Evolutionary conservation across 2,888 invertebrate genomes (phyloP).

Genomic region (Mermis nigrescens): DNA sequence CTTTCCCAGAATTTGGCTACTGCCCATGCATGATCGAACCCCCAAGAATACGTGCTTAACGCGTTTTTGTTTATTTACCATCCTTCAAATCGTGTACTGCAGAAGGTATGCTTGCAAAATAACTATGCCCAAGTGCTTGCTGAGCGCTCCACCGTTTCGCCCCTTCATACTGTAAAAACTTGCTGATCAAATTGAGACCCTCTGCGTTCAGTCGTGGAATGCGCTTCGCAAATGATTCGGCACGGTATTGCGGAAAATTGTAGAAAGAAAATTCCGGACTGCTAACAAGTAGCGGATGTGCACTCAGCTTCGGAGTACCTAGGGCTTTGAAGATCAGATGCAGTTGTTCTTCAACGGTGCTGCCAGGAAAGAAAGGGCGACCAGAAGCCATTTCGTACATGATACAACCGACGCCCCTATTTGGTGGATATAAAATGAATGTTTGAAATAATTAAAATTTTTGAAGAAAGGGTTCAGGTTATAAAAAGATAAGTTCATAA

Average conservation of each 20-base stretch:
- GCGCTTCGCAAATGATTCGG: constrained; percentile 38
- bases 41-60: no score
- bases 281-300: constrained; percentile 34
- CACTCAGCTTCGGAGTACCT: constrained; percentile 35
- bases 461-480: no score
- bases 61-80: no score
- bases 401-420: constrained; percentile 49
- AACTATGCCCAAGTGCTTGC: constrained; percentile 43
- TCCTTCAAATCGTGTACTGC: constrained; percentile 41
- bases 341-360: constrained; percentile 45
- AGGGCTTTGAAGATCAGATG: constrained; percentile 42
- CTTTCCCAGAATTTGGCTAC: no score
- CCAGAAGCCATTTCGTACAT: constrained; percentile 49
- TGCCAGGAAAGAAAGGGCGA: constrained; percentile 46
- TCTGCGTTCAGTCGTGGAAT: constrained; percentile 42
- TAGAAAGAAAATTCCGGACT: constrained; percentile 38
- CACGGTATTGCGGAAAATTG: constrained; percentile 36
- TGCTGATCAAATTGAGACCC: constrained; percentile 40
- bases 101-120: constrained; percentile 41
- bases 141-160: constrained; percentile 41
- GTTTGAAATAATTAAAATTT: no score
- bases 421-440: background rate
- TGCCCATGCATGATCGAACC: no score
- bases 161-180: constrained; percentile 43
- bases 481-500: no score